These are phyloP conservation scores for Zosterops pallidus DNA, from an alignment of 2,113 vertebrate species.

Conservation along the genomic window DNA sequence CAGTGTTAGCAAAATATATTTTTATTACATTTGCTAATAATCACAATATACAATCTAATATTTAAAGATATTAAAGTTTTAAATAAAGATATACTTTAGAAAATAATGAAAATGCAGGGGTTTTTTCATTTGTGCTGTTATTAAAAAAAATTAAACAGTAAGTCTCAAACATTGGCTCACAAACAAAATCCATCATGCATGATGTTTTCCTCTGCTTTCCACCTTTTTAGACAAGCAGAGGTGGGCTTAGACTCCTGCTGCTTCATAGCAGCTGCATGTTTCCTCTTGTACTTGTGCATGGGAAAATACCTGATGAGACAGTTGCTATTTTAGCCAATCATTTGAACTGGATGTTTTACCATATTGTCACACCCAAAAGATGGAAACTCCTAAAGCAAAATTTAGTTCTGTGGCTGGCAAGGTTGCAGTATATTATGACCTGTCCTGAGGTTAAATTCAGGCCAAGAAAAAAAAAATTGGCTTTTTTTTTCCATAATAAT, in stretches of 20 bases:
- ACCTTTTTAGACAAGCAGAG: neutral
- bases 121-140: neutral
- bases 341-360: neutral
- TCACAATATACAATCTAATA: neutral
- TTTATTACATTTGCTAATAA: neutral
- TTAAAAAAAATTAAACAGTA: too few species aligned
- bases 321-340: neutral
- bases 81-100: neutral
- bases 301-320: neutral
- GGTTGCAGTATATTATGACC: neutral
- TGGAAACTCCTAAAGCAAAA: neutral
- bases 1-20: neutral
- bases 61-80: neutral
- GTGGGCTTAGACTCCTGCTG: neutral
- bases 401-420: neutral
- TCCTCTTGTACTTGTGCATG: neutral
- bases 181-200: neutral
- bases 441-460: neutral
- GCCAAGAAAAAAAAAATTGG: neutral
- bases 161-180: neutral
- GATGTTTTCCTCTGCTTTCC: neutral
- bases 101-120: neutral
- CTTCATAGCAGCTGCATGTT: neutral
- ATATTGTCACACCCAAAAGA: neutral
- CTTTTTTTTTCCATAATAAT: neutral